Evolutionary conservation across 1,140 invertebrate species (phyloP).

Genomic region (Apis mellifera): Amel_HAv3.1 CM009938.2:2333501-2334000

Average conservation of each 20-base stretch:
- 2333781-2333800: not conserved
- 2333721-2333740: not conserved
- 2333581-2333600: not conserved
- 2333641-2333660: not conserved
- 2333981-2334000: not conserved
- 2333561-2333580: no score
- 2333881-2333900: conserved; percentile 44
- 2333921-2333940: conserved; percentile 34
- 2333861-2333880: conserved; percentile 28
- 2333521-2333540: no score
- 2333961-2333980: not conserved
- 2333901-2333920: conserved; percentile 1
- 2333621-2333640: not conserved
- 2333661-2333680: not conserved
- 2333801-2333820: not conserved
- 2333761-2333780: not conserved
- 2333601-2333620: not conserved
- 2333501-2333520: no score
- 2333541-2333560: no score
- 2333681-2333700: not conserved
- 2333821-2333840: conserved; percentile 39
- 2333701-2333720: conserved; percentile 22
- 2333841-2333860: conserved; percentile 47
- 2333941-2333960: conserved; percentile 23
- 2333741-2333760: conserved; percentile 34